Conservation (phyloP, 2,888 invertebrate species). For the Limenitis camilla region DNA sequence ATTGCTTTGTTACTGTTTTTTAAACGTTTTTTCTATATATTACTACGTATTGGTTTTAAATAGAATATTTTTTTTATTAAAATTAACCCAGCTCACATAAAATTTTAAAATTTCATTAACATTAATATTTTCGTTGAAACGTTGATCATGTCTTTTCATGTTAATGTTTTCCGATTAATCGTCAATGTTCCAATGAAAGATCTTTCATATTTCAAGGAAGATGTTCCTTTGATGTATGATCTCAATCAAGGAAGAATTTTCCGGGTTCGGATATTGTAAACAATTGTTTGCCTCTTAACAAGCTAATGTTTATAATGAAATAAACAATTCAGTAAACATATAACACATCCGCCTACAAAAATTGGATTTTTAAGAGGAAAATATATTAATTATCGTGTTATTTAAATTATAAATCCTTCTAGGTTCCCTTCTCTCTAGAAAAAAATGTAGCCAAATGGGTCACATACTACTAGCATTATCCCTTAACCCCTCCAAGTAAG, state of each 20-base stretch:
- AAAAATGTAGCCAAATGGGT: no score
- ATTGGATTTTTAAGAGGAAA: not conserved
- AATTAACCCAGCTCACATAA: no score
- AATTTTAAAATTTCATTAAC: no score
- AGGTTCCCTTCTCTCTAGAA: no score
- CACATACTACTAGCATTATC: no score
- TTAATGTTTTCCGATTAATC: not conserved
- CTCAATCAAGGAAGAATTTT: conserved; percentile 15
- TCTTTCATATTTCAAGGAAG: conserved; percentile 31
- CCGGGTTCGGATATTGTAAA: conserved; percentile 14
- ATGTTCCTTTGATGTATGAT: conserved; percentile 26
- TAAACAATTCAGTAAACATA: conserved; percentile 12
- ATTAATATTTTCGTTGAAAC: not conserved
- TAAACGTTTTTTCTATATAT: not conserved
- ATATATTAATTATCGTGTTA: no score
- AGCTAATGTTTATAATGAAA: conserved; percentile 9
- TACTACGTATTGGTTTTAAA: no score
- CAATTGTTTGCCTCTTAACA: conserved; percentile 8
- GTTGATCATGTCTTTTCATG: no score
- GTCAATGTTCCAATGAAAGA: not conserved
- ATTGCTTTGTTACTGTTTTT: not conserved
- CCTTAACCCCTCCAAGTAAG: no score
- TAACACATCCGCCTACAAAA: not conserved
- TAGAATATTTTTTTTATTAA: no score
- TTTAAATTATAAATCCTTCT: no score